phyloP scores from a whole-genome alignment of 64 coral and sea anemone genomes.

The Actinia tenebrosa region DNA sequence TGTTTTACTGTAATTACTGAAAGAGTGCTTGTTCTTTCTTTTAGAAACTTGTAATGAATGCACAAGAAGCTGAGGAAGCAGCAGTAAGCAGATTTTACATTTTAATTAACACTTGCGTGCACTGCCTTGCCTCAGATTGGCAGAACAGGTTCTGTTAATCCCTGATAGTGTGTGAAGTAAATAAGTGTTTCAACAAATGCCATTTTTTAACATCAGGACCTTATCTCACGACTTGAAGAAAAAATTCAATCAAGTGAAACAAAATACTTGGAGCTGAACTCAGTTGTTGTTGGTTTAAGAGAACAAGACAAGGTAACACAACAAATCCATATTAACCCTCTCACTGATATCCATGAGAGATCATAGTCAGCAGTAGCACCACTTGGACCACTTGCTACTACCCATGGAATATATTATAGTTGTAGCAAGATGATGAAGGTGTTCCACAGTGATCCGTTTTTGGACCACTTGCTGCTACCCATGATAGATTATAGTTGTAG shows the following conservation, averaged over 20 bases:
- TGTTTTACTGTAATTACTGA: too few species aligned
- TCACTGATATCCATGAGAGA: not conserved
- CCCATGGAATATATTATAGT: too few species aligned
- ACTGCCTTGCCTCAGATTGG: too few species aligned
- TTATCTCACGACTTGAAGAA: constrained; percentile 51
- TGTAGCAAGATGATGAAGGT: too few species aligned
- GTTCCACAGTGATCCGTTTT: too few species aligned
- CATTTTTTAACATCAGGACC: constrained; percentile 14
- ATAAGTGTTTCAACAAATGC: not conserved
- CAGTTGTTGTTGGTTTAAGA: constrained; percentile 35
- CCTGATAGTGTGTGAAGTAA: too few species aligned
- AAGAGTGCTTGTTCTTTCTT: not conserved
- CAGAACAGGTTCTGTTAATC: too few species aligned
- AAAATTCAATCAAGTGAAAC: constrained; percentile 37
- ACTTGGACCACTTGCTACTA: too few species aligned
- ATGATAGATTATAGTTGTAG: too few species aligned
- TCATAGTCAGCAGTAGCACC: not conserved
- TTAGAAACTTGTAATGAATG: constrained; percentile 46
- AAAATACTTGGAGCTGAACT: constrained; percentile 21
- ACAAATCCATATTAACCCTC: too few species aligned
- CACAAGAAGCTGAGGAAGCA: constrained; percentile 51
- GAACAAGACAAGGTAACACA: constrained; percentile 41
- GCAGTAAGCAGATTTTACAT: constrained; percentile 15
- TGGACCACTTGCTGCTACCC: too few species aligned
- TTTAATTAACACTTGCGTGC: not conserved